A percentile compares a stretch with the other conserved stretches of the same genome.
These are phyloP conservation scores for Porites lutea DNA, from an alignment of 64 coral and sea anemone species.

Conservation along the genomic window DNA sequence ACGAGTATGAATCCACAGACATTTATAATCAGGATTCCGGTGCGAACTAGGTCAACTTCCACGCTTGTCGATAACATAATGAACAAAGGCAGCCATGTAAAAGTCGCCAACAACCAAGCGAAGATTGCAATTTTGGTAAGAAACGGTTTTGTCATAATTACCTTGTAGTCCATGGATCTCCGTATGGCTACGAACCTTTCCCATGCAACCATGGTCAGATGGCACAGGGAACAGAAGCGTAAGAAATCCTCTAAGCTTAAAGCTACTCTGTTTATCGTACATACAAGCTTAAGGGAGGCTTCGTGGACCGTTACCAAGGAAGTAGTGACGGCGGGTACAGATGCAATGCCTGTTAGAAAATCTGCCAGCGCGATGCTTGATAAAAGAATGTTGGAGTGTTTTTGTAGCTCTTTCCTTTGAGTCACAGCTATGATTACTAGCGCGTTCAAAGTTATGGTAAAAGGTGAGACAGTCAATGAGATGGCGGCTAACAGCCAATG, in stretches of 20 bases:
- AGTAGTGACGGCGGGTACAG: neutral
- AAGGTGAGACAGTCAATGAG: neutral
- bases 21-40: too few species aligned
- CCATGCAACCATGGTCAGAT: constrained; percentile 5
- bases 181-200: neutral
- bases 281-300: neutral
- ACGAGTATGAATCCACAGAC: neutral
- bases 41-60: neutral
- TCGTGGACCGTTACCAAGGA: neutral
- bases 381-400: neutral
- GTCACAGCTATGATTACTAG: neutral
- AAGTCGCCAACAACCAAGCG: neutral
- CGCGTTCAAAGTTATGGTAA: neutral
- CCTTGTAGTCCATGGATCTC: constrained; percentile 18
- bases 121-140: neutral
- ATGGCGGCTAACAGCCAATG: neutral
- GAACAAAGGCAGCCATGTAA: neutral
- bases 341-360: neutral
- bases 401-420: constrained; percentile 1
- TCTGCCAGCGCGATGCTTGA: constrained; percentile 2
- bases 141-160: neutral
- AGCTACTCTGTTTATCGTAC: neutral
- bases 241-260: neutral
- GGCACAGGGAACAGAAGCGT: neutral
- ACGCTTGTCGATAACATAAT: neutral